phyloP scores from a whole-genome alignment of 2,888 invertebrate species.

The Hypomecis punctinalis region DNA sequence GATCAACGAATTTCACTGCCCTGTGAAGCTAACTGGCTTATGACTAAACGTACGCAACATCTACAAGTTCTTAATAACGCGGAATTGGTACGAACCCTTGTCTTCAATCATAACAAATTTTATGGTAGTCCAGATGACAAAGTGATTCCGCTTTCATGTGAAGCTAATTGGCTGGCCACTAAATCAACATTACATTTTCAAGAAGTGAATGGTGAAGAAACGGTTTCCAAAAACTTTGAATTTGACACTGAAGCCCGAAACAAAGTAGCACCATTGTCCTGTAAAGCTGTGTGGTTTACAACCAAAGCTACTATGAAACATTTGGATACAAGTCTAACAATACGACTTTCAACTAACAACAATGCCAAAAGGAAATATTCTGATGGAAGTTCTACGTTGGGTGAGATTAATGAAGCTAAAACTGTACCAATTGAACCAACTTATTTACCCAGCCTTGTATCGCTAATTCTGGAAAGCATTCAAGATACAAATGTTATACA shows the following conservation, averaged over 20 bases:
- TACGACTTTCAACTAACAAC: neutral
- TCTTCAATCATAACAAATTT: neutral
- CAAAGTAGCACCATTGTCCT: constrained; percentile 1
- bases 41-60: neutral
- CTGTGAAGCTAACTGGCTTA: constrained; percentile 2
- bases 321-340: neutral
- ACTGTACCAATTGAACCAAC: neutral
- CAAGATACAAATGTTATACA: constrained; percentile 20
- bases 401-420: neutral
- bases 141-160: neutral
- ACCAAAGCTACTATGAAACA: neutral
- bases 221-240: neutral
- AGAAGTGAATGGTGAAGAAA: neutral
- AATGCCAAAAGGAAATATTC: neutral
- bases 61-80: neutral
- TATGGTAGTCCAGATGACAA: too few species aligned
- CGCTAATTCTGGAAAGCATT: constrained; percentile 27
- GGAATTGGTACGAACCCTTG: neutral
- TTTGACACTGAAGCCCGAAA: neutral
- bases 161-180: neutral
- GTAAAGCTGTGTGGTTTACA: constrained; percentile 5
- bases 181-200: constrained; percentile 3
- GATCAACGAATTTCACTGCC: neutral
- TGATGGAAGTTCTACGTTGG: neutral
- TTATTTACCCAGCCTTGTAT: constrained; percentile 24